Conservation (phyloP, 2,888 invertebrate genomes). For the Brachylomia viminalis region DNA sequence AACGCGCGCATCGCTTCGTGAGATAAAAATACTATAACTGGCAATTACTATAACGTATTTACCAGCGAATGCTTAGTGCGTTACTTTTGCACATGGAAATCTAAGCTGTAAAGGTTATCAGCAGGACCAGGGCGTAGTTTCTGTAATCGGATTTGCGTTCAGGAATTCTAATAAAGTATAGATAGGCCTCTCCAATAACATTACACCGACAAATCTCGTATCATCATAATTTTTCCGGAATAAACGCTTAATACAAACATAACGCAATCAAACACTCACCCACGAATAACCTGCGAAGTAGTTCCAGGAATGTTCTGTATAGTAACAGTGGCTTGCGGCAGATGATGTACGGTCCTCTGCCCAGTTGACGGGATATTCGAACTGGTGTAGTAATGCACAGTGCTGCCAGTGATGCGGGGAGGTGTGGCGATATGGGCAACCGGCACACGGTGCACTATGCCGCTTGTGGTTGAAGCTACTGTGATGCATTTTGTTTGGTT, state of each 20-base stretch:
- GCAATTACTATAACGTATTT: background rate
- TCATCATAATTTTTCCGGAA: background rate
- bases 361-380: slow-evolving; percentile 66
- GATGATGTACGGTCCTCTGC: slow-evolving; percentile 79
- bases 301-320: slow-evolving; percentile 85
- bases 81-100: background rate
- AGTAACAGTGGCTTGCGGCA: slow-evolving; percentile 85
- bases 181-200: background rate
- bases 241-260: background rate
- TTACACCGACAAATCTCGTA: background rate
- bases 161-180: background rate
- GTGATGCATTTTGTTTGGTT: slow-evolving; percentile 87
- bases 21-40: background rate
- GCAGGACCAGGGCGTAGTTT: background rate
- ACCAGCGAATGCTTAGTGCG: background rate
- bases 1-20: too few species aligned
- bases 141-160: background rate
- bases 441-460: slow-evolving; percentile 87
- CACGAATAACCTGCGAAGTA: slow-evolving; percentile 84
- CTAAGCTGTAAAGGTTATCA: background rate
- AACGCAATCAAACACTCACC: slow-evolving; percentile 71
- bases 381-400: slow-evolving; percentile 82
- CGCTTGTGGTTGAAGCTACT: slow-evolving; percentile 86
- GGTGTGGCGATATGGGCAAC: slow-evolving; percentile 84
- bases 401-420: slow-evolving; percentile 83